Evolutionary conservation across 2,797 vertebrate species (phyloP).

Genomic region (Artibeus lituratus): DNA sequence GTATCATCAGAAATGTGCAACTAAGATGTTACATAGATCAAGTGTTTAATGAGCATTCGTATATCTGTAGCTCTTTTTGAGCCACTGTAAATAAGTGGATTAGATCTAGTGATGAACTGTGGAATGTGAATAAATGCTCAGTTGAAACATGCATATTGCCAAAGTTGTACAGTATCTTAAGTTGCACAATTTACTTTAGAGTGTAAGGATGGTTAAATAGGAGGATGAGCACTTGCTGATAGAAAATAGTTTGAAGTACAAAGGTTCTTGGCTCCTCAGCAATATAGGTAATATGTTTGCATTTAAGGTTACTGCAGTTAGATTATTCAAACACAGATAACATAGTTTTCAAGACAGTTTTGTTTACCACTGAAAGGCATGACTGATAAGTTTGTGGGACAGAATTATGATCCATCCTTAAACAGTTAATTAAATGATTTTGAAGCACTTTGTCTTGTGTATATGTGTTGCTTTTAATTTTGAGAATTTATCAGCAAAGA

Average conservation of each 20-base stretch:
- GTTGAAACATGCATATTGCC: not conserved
- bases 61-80: not conserved
- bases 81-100: not conserved
- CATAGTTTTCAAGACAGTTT: not conserved
- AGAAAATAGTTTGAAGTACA: not conserved
- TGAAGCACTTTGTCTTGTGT: not conserved
- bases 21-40: not conserved
- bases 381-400: not conserved
- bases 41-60: not conserved
- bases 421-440: constrained; percentile 21
- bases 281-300: not conserved
- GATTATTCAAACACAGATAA: not conserved
- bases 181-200: not conserved
- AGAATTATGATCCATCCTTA: not conserved
- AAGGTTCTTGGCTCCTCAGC: not conserved
- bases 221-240: not conserved
- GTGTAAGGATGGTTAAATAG: not conserved
- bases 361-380: not conserved
- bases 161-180: not conserved
- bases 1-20: not conserved
- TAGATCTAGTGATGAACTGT: not conserved
- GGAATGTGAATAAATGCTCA: not conserved
- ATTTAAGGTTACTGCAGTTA: not conserved
- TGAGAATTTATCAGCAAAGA: not conserved
- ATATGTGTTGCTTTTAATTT: constrained; percentile 26